phyloP scores from a whole-genome alignment of 1,140 invertebrate genomes.

The Drosophila murphyi region DNA sequence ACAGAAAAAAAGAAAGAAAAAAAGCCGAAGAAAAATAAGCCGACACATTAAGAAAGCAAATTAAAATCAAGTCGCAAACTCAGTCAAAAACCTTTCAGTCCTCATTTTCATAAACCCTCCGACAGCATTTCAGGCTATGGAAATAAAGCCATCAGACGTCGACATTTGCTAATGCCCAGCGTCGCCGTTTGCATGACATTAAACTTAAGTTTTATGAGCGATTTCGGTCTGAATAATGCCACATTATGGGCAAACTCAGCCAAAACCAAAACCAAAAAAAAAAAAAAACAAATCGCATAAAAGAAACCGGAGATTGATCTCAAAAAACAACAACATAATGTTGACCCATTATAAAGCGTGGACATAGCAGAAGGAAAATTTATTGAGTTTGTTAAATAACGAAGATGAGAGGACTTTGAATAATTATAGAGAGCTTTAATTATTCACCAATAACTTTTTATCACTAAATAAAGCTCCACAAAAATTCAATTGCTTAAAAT shows the following conservation, averaged over 20 bases:
- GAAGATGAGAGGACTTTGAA: conserved; percentile 1
- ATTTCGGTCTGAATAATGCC: conserved; percentile 63
- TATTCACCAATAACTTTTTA: not conserved
- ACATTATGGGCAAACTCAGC: conserved; percentile 44
- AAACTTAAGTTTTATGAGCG: conserved; percentile 73
- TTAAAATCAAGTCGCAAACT: conserved; percentile 55
- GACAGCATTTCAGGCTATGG: conserved; percentile 39
- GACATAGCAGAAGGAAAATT: conserved; percentile 9
- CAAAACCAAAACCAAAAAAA: not conserved
- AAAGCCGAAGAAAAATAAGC: conserved; percentile 46
- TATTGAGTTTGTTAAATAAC: not conserved
- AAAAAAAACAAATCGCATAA: conserved; percentile 22
- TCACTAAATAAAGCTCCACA: not conserved
- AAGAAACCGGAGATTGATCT: conserved; percentile 45
- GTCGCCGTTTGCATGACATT: conserved; percentile 79
- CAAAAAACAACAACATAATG: conserved; percentile 18
- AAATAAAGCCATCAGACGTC: conserved; percentile 76
- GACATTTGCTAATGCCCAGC: conserved; percentile 60
- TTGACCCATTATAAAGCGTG: conserved; percentile 17
- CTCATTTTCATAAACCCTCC: conserved; percentile 22
- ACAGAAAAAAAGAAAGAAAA: conserved; percentile 27
- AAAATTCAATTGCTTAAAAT: not conserved
- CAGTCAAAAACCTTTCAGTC: not conserved
- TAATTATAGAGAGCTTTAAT: not conserved
- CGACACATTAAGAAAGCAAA: conserved; percentile 49